Base-by-base conservation (phyloP, 2,113 vertebrate genomes). In the Megaleporinus macrocephalus region DNA sequence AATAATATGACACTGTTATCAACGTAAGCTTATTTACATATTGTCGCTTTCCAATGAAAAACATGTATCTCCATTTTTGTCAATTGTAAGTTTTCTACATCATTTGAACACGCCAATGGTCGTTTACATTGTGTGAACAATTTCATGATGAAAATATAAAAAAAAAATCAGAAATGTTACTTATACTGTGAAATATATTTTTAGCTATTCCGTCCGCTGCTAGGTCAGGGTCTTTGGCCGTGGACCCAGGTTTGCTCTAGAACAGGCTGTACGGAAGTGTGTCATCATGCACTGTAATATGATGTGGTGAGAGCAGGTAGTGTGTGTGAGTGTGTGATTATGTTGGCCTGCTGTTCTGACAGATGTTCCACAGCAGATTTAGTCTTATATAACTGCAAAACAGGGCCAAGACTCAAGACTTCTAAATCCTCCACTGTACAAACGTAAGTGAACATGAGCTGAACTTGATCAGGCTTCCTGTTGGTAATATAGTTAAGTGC, bases 341-440 rank as follows among this genome's bases (percentile, higher is more conserved):
- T 49, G n/a, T 13, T 12, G 16, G 26, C n/a, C 33, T 44, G 30
- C 59, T 73, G 70, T 51, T 81, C 36, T 18, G 57, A 68, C 68
- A 81, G 44, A 41, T 84, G 44, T 66, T 18, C 69, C 55, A 12
- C 9, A 29, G 29, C 36, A 69, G 84, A 71, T 76, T 79, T 82
- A 69, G 44, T 82, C 29, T 76, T 82, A 70, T 55, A 55, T 79
- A 79, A 79, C 5, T 16, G 57, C 29, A 24, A 14, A 49, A 55
- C 59, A 26, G 70, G 29, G 41, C 9, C 55, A 41, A 27, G 47
- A 44, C 36, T 74, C 57, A 63, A 44, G 22, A 51, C 59, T 73
- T 18, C 14, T 59, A 51, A 65, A 73, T 73, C 57, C 70, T 63
- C 41, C 9, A 4, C 66, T 80, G 27, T 13, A 7, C 41, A 15